Percentiles rank a stretch among this genome's conserved stretches.
Conservation (phyloP, 2,797 vertebrate species). For the Rhinella marina region DNA sequence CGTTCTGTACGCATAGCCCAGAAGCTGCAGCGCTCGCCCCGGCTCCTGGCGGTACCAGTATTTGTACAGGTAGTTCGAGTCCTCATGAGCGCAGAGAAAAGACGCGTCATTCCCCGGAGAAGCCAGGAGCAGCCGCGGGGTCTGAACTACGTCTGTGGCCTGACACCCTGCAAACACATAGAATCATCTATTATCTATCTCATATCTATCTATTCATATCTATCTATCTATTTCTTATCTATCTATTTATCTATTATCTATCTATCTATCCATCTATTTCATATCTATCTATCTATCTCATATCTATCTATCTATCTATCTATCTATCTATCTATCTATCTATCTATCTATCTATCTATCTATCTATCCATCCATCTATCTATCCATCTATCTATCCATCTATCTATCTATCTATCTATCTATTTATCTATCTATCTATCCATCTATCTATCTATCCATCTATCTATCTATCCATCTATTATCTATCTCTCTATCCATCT, state of each 20-base stretch:
- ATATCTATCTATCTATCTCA: neutral
- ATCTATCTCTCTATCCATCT: too few species aligned
- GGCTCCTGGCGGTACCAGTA: neutral
- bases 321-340: too few species aligned
- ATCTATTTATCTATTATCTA: neutral
- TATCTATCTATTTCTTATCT: neutral
- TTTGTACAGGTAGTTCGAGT: neutral
- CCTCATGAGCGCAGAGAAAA: neutral
- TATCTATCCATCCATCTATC: neutral
- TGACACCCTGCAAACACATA: neutral
- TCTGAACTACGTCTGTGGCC: neutral
- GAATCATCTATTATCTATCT: neutral
- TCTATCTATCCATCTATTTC: too few species aligned
- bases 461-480: neutral
- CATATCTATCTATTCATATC: neutral
- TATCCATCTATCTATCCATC: neutral
- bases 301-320: too few species aligned
- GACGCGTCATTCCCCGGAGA: neutral
- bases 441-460: neutral
- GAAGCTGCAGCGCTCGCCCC: neutral
- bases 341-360: too few species aligned
- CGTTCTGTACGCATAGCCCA: neutral
- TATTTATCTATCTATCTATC: neutral
- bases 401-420: neutral
- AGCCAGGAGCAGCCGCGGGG: neutral